phyloP scores from a whole-genome alignment of 2,113 vertebrate genomes.

The Eclectus roratus region DNA sequence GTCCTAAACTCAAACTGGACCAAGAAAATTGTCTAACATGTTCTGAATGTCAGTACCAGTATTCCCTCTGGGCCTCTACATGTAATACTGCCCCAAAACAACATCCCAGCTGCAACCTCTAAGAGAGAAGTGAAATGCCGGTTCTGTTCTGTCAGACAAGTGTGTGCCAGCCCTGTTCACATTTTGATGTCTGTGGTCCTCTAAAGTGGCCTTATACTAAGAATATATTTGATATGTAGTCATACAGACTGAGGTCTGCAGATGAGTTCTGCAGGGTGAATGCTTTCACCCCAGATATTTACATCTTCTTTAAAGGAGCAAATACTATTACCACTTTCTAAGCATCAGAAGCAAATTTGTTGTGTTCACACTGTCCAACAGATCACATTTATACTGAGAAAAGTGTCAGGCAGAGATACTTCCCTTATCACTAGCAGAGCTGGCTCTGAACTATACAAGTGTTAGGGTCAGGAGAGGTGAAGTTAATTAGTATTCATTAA shows the following conservation, averaged over 20 bases:
- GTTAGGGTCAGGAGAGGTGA: not conserved
- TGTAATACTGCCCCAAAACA: not conserved
- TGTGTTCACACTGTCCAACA: not conserved
- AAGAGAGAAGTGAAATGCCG: not conserved
- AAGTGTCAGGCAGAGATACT: not conserved
- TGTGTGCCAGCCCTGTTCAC: too few species aligned
- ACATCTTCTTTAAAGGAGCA: not conserved
- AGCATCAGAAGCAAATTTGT: not conserved
- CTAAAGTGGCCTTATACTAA: not conserved
- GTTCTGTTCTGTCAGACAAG: not conserved
- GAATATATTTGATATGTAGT: not conserved
- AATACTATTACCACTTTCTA: not conserved
- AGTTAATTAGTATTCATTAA: not conserved
- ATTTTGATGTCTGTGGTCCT: not conserved
- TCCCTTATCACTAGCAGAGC: not conserved
- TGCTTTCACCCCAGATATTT: not conserved
- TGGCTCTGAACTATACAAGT: not conserved
- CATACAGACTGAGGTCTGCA: not conserved
- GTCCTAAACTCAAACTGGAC: not conserved
- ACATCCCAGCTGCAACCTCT: not conserved
- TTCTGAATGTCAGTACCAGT: rapidly evolving
- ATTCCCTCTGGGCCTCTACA: not conserved
- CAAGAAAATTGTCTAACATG: not conserved
- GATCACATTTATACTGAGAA: not conserved
- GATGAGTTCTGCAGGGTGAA: not conserved